Evolutionary conservation across 1,140 invertebrate species (phyloP).

Genomic region (Pachypeltis micranthus): DNA sequence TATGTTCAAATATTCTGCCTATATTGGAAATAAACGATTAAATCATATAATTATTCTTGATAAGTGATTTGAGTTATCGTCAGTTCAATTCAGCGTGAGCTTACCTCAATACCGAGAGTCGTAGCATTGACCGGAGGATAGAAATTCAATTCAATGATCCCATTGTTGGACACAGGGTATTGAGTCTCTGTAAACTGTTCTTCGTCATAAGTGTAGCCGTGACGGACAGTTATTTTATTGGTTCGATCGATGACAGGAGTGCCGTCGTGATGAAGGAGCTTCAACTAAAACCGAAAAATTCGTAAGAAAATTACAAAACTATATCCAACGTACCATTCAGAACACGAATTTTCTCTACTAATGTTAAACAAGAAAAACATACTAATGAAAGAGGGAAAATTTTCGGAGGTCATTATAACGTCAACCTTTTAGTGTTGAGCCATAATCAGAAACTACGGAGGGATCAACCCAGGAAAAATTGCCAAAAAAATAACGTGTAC

Average conservation of each 20-base stretch:
- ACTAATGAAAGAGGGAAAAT: no score
- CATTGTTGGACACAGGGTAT: slow-evolving; percentile 49
- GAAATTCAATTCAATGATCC: slow-evolving; percentile 57
- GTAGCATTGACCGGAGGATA: slow-evolving; percentile 45
- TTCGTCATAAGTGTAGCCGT: slow-evolving; percentile 54
- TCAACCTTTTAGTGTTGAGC: no score
- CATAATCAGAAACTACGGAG: no score
- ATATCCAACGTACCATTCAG: no score
- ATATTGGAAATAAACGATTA: no score
- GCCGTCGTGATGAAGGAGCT: slow-evolving; percentile 63
- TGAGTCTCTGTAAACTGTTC: slow-evolving; percentile 47
- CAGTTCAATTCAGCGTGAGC: no score
- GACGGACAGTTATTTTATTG: slow-evolving; percentile 48
- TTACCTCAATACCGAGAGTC: slow-evolving; percentile 50
- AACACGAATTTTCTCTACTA: neutral
- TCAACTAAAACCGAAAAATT: slow-evolving; percentile 40
- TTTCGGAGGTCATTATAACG: no score
- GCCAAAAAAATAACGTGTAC: no score
- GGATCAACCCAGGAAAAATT: no score
- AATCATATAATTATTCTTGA: no score
- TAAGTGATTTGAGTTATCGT: no score
- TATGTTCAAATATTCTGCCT: slow-evolving; percentile 58
- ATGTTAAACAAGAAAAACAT: neutral
- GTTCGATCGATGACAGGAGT: slow-evolving; percentile 49
- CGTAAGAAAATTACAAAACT: no score